A percentile compares a stretch with the other conserved stretches of the same genome.
Conservation (phyloP, 92 coral and sea anemone genomes). For the Epizoanthus ramosus region DNA sequence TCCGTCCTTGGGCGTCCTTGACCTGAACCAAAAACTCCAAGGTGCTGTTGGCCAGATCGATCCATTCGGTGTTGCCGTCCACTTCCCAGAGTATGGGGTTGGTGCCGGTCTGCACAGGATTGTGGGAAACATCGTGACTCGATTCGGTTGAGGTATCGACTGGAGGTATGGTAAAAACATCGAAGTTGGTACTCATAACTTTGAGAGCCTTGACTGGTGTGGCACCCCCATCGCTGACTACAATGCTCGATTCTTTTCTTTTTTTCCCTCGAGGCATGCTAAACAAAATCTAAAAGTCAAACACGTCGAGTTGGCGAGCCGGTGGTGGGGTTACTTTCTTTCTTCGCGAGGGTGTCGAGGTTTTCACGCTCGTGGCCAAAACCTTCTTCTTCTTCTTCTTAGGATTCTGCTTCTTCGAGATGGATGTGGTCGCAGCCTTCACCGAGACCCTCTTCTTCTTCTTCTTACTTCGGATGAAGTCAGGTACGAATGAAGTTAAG, state of each 20-base stretch:
- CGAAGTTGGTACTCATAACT: neutral
- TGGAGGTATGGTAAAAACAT: neutral
- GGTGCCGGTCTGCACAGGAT: constrained; percentile 14
- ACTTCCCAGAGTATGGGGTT: constrained; percentile 37
- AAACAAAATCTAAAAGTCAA: no score
- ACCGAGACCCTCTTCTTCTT: neutral
- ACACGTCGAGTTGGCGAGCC: no score
- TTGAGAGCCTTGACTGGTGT: neutral
- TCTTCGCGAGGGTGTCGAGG: no score
- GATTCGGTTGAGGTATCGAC: neutral
- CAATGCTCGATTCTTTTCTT: neutral
- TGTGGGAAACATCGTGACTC: neutral
- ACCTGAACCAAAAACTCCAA: constrained; percentile 22
- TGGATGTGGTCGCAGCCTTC: neutral
- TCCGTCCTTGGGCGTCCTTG: neutral
- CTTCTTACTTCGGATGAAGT: neutral
- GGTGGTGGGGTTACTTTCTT: no score
- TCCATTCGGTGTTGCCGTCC: constrained; percentile 1
- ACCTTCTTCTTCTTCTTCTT: neutral
- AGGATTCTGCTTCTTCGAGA: neutral
- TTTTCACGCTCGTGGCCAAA: no score
- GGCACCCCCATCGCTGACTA: neutral
- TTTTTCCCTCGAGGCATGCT: neutral
- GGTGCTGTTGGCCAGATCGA: constrained; percentile 28
- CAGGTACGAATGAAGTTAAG: neutral